These are phyloP conservation scores for Zaprionus bogoriensis DNA, from an alignment of 2,888 invertebrate genomes.

Conservation along the genomic window DNA sequence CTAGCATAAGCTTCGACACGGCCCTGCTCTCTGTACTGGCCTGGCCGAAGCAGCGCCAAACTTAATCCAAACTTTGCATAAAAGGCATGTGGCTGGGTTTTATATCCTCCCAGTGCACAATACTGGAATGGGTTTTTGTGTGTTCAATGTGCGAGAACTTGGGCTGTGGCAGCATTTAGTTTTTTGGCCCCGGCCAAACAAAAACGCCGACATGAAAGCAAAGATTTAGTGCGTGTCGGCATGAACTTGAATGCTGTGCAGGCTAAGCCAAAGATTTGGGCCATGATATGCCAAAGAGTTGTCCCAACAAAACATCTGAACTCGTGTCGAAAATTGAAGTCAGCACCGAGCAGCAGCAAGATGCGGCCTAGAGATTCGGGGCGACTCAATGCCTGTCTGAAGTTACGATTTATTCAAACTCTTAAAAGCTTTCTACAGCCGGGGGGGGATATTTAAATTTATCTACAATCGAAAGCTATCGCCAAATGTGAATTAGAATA, in stretches of 20 bases:
- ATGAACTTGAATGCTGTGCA: slow-evolving; percentile 60
- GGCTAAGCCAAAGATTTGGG: slow-evolving; percentile 33
- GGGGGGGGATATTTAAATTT: not conserved
- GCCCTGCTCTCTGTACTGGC: slow-evolving; percentile 13
- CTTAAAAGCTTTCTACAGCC: not conserved
- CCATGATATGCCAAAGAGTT: slow-evolving; percentile 45
- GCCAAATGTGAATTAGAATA: not conserved
- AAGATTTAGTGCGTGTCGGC: slow-evolving; percentile 75
- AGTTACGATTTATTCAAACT: not conserved
- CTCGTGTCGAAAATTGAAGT: slow-evolving; percentile 10
- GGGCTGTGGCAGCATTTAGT: slow-evolving; percentile 40
- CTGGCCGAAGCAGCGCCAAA: slow-evolving; percentile 41
- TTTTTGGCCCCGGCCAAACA: slow-evolving; percentile 46
- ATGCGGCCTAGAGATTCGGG: no score
- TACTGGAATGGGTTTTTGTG: slow-evolving; percentile 38
- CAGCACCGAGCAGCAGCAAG: no score
- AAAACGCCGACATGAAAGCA: slow-evolving; percentile 69
- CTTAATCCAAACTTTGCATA: slow-evolving; percentile 76
- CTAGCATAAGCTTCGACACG: not conserved
- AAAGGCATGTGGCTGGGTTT: slow-evolving; percentile 69
- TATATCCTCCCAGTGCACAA: slow-evolving; percentile 56
- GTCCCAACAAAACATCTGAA: slow-evolving; percentile 24
- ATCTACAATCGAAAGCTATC: not conserved
- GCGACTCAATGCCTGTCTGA: no score
- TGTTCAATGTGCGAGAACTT: slow-evolving; percentile 53